Base-by-base conservation (phyloP, 1,140 invertebrate species). In the Cecropterus lyciades region DNA sequence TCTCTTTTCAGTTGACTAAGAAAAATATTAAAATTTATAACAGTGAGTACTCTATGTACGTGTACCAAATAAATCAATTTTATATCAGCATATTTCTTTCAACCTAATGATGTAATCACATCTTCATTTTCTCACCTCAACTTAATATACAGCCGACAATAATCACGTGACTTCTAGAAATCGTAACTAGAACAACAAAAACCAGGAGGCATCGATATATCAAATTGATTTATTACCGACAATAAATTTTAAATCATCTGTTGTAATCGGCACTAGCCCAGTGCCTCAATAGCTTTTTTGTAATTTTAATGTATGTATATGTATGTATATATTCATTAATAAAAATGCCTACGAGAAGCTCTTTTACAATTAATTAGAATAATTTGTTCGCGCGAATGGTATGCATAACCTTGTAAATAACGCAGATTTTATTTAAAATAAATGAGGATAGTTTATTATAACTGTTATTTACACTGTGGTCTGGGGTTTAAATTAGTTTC, bases 131-230 rank as follows among this genome's bases (percentile, higher is more conserved):
- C 10, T 37, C 9, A 37, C 11, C 10, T 37, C 9, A 10, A 4
- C 9, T 3, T 11, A n/a, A 37, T n/a, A 11, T 37, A 4, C 10
- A 37, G 9, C 10, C 10, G 10, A 11, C 2, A 14, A 40, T 40
- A 40, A 3, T 14, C 5, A 14, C 40, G n/a, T 40, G 37, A 43
- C 5, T 6, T 43, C n/a, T 43, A 43, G 33, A 37, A 43, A 43
- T n/a, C 0, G 1, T 14, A 13, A 14, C 40, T 43, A 43, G 40
- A 43, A 43, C 13, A 43, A n/a, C 37, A 40, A 43, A 14, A 0
- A 9, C 40, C 40, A 14, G 40, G 40, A 43, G 40, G 40, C 40
- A 43, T 43, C 40, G 13, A 14, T 43, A 43, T 43, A 43, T 43
- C 40, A 43, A 5, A 5, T 7, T 43, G 13, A 43, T 43, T 43